Percentiles rank a stretch among this genome's conserved stretches.
Conservation (phyloP, 1,140 invertebrate species). For the Hirudo medicinalis region DNA sequence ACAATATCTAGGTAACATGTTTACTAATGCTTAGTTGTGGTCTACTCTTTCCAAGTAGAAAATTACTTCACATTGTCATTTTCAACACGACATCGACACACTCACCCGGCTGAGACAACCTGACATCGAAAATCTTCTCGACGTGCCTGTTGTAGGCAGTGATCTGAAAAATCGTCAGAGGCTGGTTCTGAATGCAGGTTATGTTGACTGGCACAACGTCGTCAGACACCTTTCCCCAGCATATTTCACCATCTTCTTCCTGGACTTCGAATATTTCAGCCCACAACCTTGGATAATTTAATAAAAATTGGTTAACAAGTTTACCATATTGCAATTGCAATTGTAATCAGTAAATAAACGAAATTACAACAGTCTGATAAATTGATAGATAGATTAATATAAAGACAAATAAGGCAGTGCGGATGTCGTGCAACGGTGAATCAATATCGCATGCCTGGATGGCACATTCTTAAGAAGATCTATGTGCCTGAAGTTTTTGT, state of each 20-base stretch:
- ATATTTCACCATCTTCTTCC: conserved; percentile 44
- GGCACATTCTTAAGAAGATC: too few species aligned
- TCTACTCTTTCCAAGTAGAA: too few species aligned
- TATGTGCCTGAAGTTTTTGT: too few species aligned
- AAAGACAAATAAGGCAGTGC: too few species aligned
- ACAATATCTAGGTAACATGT: too few species aligned
- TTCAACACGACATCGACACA: conserved; percentile 32
- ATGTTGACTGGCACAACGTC: conserved; percentile 94
- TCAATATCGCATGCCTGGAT: too few species aligned
- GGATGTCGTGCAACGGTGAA: too few species aligned
- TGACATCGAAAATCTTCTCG: conserved; percentile 90
- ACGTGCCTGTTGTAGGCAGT: conserved; percentile 96
- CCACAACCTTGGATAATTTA: conserved; percentile 60
- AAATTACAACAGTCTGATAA: too few species aligned
- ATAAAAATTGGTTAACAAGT: background rate
- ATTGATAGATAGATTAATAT: too few species aligned
- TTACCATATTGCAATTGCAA: background rate
- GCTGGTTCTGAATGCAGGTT: conserved; percentile 86
- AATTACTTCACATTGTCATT: too few species aligned
- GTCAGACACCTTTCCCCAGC: conserved; percentile 89
- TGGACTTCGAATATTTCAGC: conserved; percentile 93
- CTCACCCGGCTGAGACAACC: conserved; percentile 86
- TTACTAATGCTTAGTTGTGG: too few species aligned
- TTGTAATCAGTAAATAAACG: background rate
- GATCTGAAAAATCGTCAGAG: conserved; percentile 90